Evolutionary conservation across 2,888 invertebrate genomes (phyloP).

Genomic region (Zygaena filipendulae): DNA sequence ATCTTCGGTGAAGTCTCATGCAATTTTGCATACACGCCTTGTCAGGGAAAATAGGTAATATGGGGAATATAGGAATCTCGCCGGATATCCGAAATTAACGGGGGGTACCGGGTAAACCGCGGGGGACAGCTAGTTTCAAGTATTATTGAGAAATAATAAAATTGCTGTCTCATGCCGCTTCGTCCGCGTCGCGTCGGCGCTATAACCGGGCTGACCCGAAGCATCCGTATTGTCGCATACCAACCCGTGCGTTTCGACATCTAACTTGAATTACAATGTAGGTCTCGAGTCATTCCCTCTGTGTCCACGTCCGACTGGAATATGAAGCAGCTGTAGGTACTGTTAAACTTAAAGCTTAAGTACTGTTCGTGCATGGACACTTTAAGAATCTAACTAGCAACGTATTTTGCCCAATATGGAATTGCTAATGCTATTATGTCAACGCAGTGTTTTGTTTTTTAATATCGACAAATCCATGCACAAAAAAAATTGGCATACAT

Average conservation of each 20-base stretch:
- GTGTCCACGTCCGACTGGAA: constrained; percentile 60
- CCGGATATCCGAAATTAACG: too few species aligned
- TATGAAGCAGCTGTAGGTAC: constrained; percentile 57
- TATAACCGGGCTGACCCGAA: too few species aligned
- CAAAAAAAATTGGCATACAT: constrained; percentile 7
- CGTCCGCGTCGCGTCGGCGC: too few species aligned
- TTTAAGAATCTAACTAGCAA: constrained; percentile 54
- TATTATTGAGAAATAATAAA: too few species aligned
- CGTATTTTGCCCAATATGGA: constrained; percentile 62
- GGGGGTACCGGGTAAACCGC: too few species aligned
- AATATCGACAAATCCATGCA: constrained; percentile 42
- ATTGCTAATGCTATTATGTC: constrained; percentile 57
- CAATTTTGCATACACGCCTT: too few species aligned
- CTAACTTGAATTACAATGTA: constrained; percentile 62
- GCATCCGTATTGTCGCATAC: constrained; percentile 57
- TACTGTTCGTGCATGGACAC: too few species aligned
- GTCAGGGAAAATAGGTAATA: too few species aligned
- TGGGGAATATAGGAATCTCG: too few species aligned
- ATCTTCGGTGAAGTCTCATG: too few species aligned
- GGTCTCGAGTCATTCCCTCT: constrained; percentile 37
- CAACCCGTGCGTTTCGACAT: constrained; percentile 57
- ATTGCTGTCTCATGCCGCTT: too few species aligned
- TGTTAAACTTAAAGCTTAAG: constrained; percentile 62
- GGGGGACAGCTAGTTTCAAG: too few species aligned
- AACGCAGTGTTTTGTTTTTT: constrained; percentile 56